Evolutionary conservation across 2,797 vertebrate genomes (phyloP).

Genomic region (Esox lucius): DNA sequence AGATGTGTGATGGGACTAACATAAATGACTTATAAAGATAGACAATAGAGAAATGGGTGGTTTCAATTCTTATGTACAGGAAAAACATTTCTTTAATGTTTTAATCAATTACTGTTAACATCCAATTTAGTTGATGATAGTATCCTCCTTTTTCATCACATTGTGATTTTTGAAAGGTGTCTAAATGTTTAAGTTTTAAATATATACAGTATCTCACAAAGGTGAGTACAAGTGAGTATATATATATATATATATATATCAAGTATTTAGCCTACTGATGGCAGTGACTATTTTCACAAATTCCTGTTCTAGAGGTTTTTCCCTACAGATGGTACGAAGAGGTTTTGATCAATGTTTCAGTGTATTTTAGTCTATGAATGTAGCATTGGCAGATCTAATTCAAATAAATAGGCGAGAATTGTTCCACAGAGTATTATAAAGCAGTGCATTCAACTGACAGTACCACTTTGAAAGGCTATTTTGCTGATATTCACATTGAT

Average conservation of each 20-base stretch:
- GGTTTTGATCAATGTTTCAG: constrained; percentile 38
- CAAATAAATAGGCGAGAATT: neutral
- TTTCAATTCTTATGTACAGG: constrained; percentile 11
- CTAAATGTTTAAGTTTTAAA: constrained; percentile 57
- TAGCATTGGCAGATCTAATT: constrained; percentile 60
- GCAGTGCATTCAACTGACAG: neutral
- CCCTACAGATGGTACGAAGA: constrained; percentile 44
- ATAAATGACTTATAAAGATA: neutral
- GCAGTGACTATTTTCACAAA: constrained; percentile 52
- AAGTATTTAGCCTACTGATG: constrained; percentile 23
- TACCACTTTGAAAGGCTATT: neutral
- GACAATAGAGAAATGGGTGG: constrained; percentile 10
- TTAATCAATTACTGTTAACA: constrained; percentile 38
- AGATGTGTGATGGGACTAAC: neutral
- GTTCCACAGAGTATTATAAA: neutral
- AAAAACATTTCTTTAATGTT: constrained; percentile 29
- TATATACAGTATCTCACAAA: too few relatives aligned
- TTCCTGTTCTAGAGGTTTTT: constrained; percentile 24
- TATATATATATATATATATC: constrained; percentile 52
- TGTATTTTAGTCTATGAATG: constrained; percentile 65
- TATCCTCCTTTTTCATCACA: constrained; percentile 38
- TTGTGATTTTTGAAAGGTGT: constrained; percentile 58
- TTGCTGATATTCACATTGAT: neutral
- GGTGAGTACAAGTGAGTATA: too few relatives aligned
- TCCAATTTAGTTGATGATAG: constrained; percentile 40